Evolutionary conservation across 2,888 invertebrate genomes (phyloP), one percentile per base, ranked within the genome.

Genomic region (Synanthedon tipuliformis): DNA sequence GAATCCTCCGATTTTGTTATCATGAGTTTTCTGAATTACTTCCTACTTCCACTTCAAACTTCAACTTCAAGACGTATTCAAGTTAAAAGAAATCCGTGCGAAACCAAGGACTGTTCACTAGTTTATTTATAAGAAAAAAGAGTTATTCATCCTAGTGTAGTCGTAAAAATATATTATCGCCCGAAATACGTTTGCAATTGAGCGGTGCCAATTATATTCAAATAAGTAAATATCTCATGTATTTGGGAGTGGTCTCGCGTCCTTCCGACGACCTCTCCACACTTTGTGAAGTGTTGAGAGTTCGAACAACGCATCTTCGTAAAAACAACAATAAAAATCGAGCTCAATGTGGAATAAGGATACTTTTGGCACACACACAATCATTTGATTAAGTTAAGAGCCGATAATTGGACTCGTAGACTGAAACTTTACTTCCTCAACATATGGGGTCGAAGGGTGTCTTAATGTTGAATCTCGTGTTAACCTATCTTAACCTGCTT

Each of bases 341-440:
- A 48, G 34, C 52, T 51, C 58, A 56, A 56, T 56, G 50, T 55
- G 53, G 51, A 52, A 56, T 51, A 50, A 12, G 50, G 49, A 49
- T 15, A 49, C 16, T 18, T 51, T 56, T 53, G 27, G 51, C 34
- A 11, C 61, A 61, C 57, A 11, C 61, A 61, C 10, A 34, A 57
- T 59, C 66, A 63, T 73, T 71, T 72, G 65, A 75, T 75, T 66
- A 69, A 57, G 65, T 62, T 69, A 64, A 73, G 69, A 74, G 69
- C 61, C 52, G 56, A 56, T 67, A 61, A 58, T 53, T 45, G 45
- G 7, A 13, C 45, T 45, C 45, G 15, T 45, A 15, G n/a, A 45
- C 7, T 45, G 13, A 45, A 45, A 45, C 15, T 45, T 50, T 50
- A 50, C 41, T 48, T 45, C 27, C 53, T 56, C 54, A 56, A 59